phyloP scores from a whole-genome alignment of 37 sponge, comb jelly and placozoan genomes.

The Aplysina aerophoba region DNA sequence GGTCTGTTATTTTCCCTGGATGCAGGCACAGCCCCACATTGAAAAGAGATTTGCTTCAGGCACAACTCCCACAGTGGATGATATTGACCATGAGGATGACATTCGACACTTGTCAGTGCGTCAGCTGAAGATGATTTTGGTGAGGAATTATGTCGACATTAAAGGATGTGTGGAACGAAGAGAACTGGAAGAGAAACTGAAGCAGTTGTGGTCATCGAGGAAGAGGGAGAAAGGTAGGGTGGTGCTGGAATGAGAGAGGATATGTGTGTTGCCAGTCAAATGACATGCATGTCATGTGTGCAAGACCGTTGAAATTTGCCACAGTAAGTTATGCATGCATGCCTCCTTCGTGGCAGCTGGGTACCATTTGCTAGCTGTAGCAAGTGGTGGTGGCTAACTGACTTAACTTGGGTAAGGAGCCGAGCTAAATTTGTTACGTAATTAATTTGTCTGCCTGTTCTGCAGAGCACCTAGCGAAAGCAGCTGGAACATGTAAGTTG shows the following conservation, averaged over 20 bases:
- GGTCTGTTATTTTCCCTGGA: no score
- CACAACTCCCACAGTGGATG: slow-evolving; percentile 38
- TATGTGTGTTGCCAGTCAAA: no score
- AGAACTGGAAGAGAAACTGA: slow-evolving; percentile 72
- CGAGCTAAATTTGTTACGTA: no score
- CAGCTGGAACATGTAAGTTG: no score
- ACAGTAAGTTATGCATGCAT: no score
- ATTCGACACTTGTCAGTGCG: slow-evolving; percentile 59
- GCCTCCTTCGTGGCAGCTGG: no score
- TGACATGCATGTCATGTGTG: slow-evolving; percentile 5
- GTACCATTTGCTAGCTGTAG: no score
- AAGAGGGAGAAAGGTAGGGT: slow-evolving; percentile 48
- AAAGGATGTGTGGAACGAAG: slow-evolving; percentile 89
- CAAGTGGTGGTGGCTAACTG: no score
- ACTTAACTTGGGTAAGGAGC: no score
- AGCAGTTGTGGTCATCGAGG: slow-evolving; percentile 55
- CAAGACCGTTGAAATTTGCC: no score
- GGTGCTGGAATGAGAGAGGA: background rate
- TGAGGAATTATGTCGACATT: slow-evolving; percentile 83
- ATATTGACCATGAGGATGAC: slow-evolving; percentile 45
- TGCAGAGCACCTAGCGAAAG: no score
- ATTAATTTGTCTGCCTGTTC: no score
- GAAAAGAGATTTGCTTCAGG: slow-evolving; percentile 46
- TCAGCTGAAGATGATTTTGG: slow-evolving; percentile 81
- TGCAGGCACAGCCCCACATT: background rate